Evolutionary conservation across 1,140 invertebrate species (phyloP), one percentile per base, ranked within the genome.

Genomic region (Drosophila elegans): DNA sequence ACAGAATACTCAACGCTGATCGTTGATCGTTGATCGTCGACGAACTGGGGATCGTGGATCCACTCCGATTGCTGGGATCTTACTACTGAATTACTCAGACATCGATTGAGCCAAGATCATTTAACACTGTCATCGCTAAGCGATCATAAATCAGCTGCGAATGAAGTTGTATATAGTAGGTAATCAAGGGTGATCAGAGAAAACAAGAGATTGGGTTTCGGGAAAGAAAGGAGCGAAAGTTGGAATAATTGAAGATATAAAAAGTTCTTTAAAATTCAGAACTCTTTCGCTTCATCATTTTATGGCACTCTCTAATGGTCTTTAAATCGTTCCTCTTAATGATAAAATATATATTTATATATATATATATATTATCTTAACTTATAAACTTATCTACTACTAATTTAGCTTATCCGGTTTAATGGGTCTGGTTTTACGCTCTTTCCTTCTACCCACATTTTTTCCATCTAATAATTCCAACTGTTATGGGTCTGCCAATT

Each of bases 1-100:
- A 88, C 82, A 88, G 83, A 81, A 67, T 67, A 54, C 61, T 82
- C 78, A 82, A 62, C 83, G 64, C 78, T 45, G 74, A 77, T 81
- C 36, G 48, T 46, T 27, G 57, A 54, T 63, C 36, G 48, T 46
- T 27, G 57, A 54, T 63, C 38, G 62, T 36, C 25, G 60, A 57
- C 27, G 44, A 48, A 48, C 36, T 44, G 10, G 11, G 7, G 46
- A 11, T 11, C 11, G 46, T 44, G 60, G 71, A 74, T 74, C 41
- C 48, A 66, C 66, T 32, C 34, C 60, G 27, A 62, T 74, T 63
- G 41, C 54, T 44, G 74, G 51, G 36, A 56, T 69, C 42, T 64
- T 52, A 86, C 82, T 82, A 75, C 78, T 88, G 79, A 82, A 64
- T 60, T 82, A 82, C 74, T 54, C 74, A 66, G 78, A 39, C 63